Conservation (phyloP, 2,888 invertebrate genomes). For the Papilio demoleus region DNA sequence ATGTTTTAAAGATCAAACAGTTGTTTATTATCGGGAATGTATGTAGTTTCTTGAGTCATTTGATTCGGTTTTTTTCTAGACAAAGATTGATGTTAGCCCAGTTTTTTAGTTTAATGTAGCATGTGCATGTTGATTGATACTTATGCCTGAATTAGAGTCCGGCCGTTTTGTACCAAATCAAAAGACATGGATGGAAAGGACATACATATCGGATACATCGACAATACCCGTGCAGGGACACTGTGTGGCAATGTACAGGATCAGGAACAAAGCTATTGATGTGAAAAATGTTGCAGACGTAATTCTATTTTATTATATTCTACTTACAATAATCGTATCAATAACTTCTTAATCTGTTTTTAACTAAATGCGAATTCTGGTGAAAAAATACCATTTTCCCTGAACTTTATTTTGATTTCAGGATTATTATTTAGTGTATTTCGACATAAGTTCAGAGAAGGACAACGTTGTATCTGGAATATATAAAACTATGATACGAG, state of each 20-base stretch:
- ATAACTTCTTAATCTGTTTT: no score
- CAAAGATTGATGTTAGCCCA: no score
- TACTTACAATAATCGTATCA: slow-evolving; percentile 11
- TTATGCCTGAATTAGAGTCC: slow-evolving; percentile 75
- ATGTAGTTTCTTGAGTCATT: neutral
- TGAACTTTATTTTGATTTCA: slow-evolving; percentile 50
- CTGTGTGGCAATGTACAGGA: slow-evolving; percentile 88
- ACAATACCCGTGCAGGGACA: slow-evolving; percentile 83
- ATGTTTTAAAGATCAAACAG: no score
- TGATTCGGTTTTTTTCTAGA: no score
- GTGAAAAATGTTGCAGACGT: slow-evolving; percentile 87
- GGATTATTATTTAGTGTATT: slow-evolving; percentile 68
- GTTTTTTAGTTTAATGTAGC: neutral
- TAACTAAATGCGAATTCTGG: neutral
- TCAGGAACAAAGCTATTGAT: slow-evolving; percentile 84
- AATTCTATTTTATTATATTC: slow-evolving; percentile 50
- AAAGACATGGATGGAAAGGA: slow-evolving; percentile 77
- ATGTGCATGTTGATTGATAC: neutral
- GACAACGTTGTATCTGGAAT: slow-evolving; percentile 77
- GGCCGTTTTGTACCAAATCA: slow-evolving; percentile 83
- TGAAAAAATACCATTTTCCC: neutral
- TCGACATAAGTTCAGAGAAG: slow-evolving; percentile 67
- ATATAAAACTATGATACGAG: slow-evolving; percentile 62
- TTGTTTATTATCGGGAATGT: no score
- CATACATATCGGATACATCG: slow-evolving; percentile 85